Conservation (phyloP, 2,797 vertebrate genomes). For the Sebastes matsubarae region DNA sequence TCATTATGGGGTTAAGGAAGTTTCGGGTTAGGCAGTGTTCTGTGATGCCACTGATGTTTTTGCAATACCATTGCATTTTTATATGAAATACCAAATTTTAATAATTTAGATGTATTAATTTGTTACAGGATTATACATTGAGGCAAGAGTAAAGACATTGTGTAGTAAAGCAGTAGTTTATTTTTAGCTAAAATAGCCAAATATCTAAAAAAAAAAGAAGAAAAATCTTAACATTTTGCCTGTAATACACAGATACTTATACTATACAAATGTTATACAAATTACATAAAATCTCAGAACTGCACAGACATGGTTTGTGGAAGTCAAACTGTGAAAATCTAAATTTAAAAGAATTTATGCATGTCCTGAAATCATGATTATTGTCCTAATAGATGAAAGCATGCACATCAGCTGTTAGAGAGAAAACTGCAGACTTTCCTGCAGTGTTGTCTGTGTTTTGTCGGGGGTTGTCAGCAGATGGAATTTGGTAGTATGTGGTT, state of each 20-base stretch:
- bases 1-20: background rate
- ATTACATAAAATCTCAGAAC: background rate
- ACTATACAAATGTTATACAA: background rate
- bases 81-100: background rate
- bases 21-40: background rate
- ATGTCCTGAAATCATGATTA: background rate
- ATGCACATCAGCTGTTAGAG: background rate
- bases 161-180: background rate
- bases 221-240: background rate
- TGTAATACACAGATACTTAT: background rate
- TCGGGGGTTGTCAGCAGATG: constrained; percentile 60
- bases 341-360: background rate
- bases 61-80: background rate
- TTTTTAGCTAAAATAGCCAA: background rate
- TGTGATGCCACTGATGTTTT: background rate
- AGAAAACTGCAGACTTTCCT: constrained; percentile 24
- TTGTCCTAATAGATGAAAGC: background rate
- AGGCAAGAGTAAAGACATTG: background rate
- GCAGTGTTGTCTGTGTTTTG: constrained; percentile 57
- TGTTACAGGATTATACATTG: background rate
- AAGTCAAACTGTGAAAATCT: background rate
- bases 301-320: background rate
- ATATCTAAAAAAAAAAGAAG: background rate
- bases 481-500: constrained; percentile 68
- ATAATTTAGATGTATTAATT: background rate